Evolutionary conservation across 2,113 vertebrate species (phyloP).

Genomic region (Xiphophorus maculatus): DNA sequence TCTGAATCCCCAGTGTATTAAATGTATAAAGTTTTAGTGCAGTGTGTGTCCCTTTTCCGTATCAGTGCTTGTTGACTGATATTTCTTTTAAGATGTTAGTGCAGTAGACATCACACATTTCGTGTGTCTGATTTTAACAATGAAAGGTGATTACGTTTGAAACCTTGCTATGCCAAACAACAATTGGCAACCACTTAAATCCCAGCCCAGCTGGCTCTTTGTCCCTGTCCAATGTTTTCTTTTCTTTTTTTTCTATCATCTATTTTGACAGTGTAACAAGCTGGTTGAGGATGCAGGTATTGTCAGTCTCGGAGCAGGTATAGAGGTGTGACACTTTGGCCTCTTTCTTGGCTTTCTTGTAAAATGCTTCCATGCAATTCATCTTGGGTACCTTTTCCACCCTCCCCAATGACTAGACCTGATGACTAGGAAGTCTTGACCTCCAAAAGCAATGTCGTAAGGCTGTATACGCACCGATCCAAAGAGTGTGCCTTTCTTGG

Average conservation of each 20-base stretch:
- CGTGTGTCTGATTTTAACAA: conserved; percentile 50
- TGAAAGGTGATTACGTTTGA: conserved; percentile 57
- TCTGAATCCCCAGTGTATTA: conserved; percentile 40
- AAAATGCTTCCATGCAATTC: conserved; percentile 26
- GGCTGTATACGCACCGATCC: conserved; percentile 87
- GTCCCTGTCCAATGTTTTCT: conserved; percentile 47
- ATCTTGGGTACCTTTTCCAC: conserved; percentile 23
- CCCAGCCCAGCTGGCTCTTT: conserved; percentile 66
- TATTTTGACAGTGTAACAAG: conserved; percentile 70
- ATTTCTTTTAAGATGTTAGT: conserved; percentile 50
- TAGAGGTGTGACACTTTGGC: conserved; percentile 54
- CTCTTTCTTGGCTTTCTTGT: conserved; percentile 50
- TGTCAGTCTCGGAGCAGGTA: conserved; percentile 60
- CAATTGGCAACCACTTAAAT: conserved; percentile 61
- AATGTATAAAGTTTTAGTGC: conserved; percentile 40
- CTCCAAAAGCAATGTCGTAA: conserved; percentile 49
- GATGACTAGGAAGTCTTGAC: conserved; percentile 40
- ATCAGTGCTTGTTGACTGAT: conserved; percentile 62
- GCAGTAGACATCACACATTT: conserved; percentile 61
- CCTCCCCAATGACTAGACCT: conserved; percentile 8
- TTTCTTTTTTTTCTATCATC: conserved; percentile 38
- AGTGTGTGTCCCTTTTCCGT: conserved; percentile 46
- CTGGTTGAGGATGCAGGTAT: conserved; percentile 62
- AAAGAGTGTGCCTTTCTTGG: conserved; percentile 88
- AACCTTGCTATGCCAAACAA: conserved; percentile 53